Evolutionary conservation across 2,797 vertebrate species (phyloP).

Genomic region (Podargus strigoides): DNA sequence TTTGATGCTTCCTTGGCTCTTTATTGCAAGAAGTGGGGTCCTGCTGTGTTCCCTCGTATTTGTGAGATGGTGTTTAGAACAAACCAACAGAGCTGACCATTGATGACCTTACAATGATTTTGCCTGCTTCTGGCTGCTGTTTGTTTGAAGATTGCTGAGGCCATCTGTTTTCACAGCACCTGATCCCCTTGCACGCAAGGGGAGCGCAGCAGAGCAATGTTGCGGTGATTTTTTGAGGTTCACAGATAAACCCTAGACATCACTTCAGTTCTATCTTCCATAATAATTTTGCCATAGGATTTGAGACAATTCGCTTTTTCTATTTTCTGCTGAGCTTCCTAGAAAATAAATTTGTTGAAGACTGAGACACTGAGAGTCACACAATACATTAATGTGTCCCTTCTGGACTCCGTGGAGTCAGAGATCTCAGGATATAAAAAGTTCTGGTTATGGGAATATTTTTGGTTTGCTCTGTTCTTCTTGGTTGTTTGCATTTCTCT

Average conservation of each 20-base stretch:
- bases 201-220: not conserved
- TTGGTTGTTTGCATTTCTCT: constrained; percentile 45
- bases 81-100: not conserved
- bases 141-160: not conserved
- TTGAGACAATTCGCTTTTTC: not conserved
- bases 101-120: not conserved
- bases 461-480: constrained; percentile 34
- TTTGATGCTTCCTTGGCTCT: not conserved
- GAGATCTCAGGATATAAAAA: not conserved
- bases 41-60: not conserved
- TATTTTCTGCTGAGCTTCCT: not conserved
- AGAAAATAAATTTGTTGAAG: not conserved
- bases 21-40: not conserved
- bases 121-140: not conserved
- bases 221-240: not conserved
- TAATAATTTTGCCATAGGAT: not conserved
- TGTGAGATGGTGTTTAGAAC: not conserved
- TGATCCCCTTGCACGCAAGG: not conserved
- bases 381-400: not conserved
- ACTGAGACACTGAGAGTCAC: not conserved
- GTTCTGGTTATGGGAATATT: constrained; percentile 28
- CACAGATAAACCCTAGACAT: not conserved
- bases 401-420: not conserved
- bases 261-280: not conserved
- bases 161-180: not conserved